Percentiles rank a stretch among this genome's conserved stretches.
These are phyloP conservation scores for Odontocolon sp. DNA, from an alignment of 2,888 invertebrate species.

Conservation along the genomic window DNA sequence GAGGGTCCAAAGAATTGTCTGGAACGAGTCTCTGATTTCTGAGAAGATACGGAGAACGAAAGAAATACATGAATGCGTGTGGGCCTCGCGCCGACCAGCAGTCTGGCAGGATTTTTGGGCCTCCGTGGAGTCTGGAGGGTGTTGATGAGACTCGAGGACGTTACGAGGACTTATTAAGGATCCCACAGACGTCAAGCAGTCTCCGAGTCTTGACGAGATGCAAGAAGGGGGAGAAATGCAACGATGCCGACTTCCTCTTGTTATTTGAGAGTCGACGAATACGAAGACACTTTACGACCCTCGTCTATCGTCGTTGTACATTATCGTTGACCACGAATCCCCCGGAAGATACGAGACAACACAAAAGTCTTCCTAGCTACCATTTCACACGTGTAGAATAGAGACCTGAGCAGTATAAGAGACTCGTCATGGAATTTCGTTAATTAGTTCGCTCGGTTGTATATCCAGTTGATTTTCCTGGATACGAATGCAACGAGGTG, in stretches of 20 bases:
- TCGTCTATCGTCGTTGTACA: conserved; percentile 43
- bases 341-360: conserved; percentile 51
- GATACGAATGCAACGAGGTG: conserved; percentile 47
- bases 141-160: conserved; percentile 38
- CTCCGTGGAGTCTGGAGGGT: conserved; percentile 44
- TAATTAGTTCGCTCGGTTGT: conserved; percentile 62
- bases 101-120: conserved; percentile 57
- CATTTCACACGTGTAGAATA: conserved; percentile 43
- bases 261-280: conserved; percentile 15
- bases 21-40: conserved; percentile 41
- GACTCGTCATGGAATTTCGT: conserved; percentile 55
- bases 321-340: conserved; percentile 9
- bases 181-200: conserved; percentile 29
- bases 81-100: conserved; percentile 53
- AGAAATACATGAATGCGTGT: background rate
- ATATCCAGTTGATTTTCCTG: conserved; percentile 39
- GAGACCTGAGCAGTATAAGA: background rate
- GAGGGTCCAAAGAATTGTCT: conserved; percentile 37
- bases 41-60: conserved; percentile 31
- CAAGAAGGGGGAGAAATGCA: too few relatives aligned
- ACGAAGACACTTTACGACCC: conserved; percentile 23
- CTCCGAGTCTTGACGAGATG: too few relatives aligned
- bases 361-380: too few relatives aligned
- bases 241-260: conserved; percentile 57
- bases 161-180: conserved; percentile 48